These are phyloP conservation scores for Laterallus jamaicensis DNA, from an alignment of 2,113 vertebrate species.

Conservation along the genomic window DNA sequence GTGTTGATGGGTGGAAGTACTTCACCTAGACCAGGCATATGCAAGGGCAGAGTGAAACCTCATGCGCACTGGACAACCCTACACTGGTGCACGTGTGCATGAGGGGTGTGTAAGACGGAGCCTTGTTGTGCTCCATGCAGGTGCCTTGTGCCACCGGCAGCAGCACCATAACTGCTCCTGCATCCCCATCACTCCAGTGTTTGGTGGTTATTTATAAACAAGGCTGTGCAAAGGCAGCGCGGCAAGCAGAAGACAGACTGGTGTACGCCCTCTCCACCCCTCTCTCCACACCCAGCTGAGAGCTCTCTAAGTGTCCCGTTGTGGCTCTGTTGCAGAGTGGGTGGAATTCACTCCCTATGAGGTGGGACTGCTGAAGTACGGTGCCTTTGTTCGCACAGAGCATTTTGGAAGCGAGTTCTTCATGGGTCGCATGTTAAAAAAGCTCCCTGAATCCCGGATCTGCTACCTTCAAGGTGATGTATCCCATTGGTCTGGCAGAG, in stretches of 20 bases:
- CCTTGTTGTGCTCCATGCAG: rapidly evolving
- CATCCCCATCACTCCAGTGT: rapidly evolving
- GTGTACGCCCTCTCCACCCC: no score
- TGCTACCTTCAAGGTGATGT: constrained; percentile 79
- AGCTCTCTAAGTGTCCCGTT: background rate
- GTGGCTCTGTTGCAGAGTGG: constrained; percentile 73
- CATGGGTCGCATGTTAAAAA: constrained; percentile 75
- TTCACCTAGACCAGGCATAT: rapidly evolving
- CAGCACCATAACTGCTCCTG: background rate
- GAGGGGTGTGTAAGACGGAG: background rate
- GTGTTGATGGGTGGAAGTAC: background rate
- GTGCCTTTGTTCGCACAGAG: constrained; percentile 64
- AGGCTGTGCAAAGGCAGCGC: background rate
- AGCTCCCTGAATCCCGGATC: constrained; percentile 70
- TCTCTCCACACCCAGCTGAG: rapidly evolving
- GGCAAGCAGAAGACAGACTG: background rate
- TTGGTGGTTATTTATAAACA: rapidly evolving
- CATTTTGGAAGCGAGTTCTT: constrained; percentile 78
- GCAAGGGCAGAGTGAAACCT: background rate
- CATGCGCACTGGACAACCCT: rapidly evolving
- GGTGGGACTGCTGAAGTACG: constrained; percentile 77
- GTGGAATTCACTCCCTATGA: constrained; percentile 81
- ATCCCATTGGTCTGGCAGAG: background rate
- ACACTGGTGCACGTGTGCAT: rapidly evolving
- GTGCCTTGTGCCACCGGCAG: background rate